Evolutionary conservation across 2,888 invertebrate species (phyloP).

Genomic region (Criorhina ranunculi): DNA sequence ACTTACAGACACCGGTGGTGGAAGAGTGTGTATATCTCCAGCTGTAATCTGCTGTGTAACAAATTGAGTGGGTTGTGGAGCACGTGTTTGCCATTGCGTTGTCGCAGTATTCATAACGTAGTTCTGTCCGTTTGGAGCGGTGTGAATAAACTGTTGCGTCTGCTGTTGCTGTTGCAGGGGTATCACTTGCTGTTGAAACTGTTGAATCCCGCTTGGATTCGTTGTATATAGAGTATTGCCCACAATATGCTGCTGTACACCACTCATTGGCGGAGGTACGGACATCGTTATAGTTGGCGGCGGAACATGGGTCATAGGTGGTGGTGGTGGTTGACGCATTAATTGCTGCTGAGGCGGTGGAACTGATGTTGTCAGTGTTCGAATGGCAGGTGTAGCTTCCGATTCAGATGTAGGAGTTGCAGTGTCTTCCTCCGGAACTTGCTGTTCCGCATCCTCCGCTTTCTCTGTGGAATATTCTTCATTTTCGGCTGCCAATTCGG

Average conservation of each 20-base stretch:
- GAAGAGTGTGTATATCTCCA: slow-evolving; percentile 54
- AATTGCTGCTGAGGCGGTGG: slow-evolving; percentile 69
- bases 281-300: slow-evolving; percentile 73
- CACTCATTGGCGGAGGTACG: slow-evolving; percentile 69
- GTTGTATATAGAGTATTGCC: slow-evolving; percentile 71
- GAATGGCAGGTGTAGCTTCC: slow-evolving; percentile 37
- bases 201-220: slow-evolving; percentile 61
- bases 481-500: slow-evolving; percentile 34
- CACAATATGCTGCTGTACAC: slow-evolving; percentile 71
- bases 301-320: slow-evolving; percentile 68
- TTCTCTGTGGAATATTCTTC: slow-evolving; percentile 65
- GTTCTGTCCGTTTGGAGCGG: slow-evolving; percentile 68
- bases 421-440: slow-evolving; percentile 47
- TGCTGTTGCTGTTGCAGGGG: slow-evolving; percentile 67
- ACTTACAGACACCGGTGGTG: slow-evolving; percentile 63
- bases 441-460: slow-evolving; percentile 55
- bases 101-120: slow-evolving; percentile 69
- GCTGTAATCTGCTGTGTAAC: slow-evolving; percentile 67
- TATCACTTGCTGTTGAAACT: slow-evolving; percentile 69
- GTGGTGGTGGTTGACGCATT: slow-evolving; percentile 60
- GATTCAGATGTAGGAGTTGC: slow-evolving; percentile 32
- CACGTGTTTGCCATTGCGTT: slow-evolving; percentile 66
- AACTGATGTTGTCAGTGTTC: slow-evolving; percentile 51
- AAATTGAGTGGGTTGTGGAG: slow-evolving; percentile 61
- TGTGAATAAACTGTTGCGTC: slow-evolving; percentile 69